Evolutionary conservation across 1,140 invertebrate species (phyloP).

Genomic region (Delia radicum): DNA sequence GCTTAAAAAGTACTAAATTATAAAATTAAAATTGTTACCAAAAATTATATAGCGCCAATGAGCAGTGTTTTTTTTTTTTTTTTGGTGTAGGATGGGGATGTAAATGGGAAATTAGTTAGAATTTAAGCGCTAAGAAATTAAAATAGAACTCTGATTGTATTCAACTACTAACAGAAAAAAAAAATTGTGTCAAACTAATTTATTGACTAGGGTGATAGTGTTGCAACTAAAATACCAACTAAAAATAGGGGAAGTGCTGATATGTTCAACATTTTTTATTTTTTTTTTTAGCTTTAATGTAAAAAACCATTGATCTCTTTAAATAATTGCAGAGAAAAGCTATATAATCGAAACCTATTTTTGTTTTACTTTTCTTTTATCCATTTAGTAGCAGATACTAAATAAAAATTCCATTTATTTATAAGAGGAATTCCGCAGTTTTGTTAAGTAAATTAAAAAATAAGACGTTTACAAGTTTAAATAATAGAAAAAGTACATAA

Average conservation of each 20-base stretch:
- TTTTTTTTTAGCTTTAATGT: background rate
- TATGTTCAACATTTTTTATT: background rate
- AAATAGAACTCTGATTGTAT: background rate
- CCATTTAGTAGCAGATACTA: background rate
- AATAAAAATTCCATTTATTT: constrained; percentile 15
- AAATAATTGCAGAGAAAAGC: background rate
- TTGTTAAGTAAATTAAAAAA: background rate
- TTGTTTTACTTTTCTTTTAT: too few relatives aligned
- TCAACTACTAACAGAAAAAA: background rate
- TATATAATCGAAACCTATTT: too few relatives aligned
- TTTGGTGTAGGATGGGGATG: background rate
- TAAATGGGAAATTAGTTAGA: background rate
- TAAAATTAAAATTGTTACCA: background rate
- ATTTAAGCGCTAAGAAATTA: background rate
- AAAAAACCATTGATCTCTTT: background rate
- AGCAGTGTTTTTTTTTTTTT: background rate
- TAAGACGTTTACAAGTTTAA: background rate
- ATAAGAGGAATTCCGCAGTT: constrained; percentile 19
- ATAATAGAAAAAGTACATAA: background rate
- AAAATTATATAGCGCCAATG: background rate
- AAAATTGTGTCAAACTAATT: background rate
- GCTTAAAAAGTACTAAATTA: too few relatives aligned
- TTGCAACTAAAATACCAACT: constrained; percentile 8
- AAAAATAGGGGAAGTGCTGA: background rate
- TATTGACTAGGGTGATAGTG: background rate